Evolutionary conservation across 2,113 vertebrate species (phyloP), one percentile per base, ranked within the genome.

Genomic region (Oenanthe oenanthe): DNA sequence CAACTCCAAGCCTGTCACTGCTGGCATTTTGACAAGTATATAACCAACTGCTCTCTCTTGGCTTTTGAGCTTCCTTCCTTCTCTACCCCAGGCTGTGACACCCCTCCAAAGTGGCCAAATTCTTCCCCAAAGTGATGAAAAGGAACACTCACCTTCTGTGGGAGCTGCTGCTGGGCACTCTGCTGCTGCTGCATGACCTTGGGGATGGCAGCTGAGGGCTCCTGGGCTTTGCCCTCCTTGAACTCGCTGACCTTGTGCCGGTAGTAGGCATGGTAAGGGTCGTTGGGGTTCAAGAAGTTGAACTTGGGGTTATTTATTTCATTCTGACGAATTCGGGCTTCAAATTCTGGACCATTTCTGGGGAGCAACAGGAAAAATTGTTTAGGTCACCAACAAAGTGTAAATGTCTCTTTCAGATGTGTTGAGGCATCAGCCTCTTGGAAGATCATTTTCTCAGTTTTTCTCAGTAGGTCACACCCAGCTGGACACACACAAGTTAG

Each of bases 291-390:
- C 97, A 99, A 96, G 96, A 99, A 99, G 79, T 99, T 99, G 97
- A 99, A 99, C 65, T 99, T 99, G 10, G 99, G 99, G 93, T 99
- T 99, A 97, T 99, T 99, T 95, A 99, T 99, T 92, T 99, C 99
- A 79, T 99, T 99, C 95, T 99, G 99, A 88, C 99, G 98, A 75
- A 99, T 99, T 92, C 99, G 98, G 80, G 99, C 99, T 98, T 99
- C 99, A 97, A 99, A 99, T 96, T 99, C 99, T 6, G 99, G 99
- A 10, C 99, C 99, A 25, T 99, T 99, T 95, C 99, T 99, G 85
- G 22, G 32, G 6, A 95, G 15, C 66, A 74, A 36, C 15, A 36
- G 51, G 26, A 63, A 9, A 21, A 76, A 12, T 2, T 12, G 4
- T 32, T 74, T 2, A 83, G 57, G 10, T 6, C 17, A 74, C 20